Conservation (phyloP, 2,888 invertebrate species). For the Charanyca ferruginea region DNA sequence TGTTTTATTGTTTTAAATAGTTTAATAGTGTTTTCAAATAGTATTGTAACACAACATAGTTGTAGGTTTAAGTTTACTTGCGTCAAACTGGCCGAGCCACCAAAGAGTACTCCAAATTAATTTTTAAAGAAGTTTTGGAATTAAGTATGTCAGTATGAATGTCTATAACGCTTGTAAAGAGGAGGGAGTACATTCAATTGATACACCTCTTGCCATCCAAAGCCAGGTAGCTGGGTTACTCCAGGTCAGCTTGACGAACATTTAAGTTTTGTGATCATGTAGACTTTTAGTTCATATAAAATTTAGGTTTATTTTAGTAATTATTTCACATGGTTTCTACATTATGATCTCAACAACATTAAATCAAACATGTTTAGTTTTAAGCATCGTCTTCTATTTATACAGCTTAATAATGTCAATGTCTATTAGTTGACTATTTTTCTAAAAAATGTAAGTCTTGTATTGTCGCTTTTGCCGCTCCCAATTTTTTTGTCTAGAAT, state of each 20-base stretch:
- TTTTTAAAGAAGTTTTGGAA: too few relatives aligned
- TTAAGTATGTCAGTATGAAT: background rate
- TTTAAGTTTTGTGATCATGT: constrained; percentile 41
- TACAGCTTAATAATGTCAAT: constrained; percentile 9
- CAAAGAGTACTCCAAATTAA: background rate
- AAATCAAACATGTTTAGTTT: constrained; percentile 51
- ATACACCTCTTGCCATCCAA: too few relatives aligned
- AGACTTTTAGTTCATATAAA: constrained; percentile 28
- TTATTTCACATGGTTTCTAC: constrained; percentile 41
- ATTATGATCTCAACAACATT: constrained; percentile 50
- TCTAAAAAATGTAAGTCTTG: constrained; percentile 6
- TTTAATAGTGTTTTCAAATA: constrained; percentile 16
- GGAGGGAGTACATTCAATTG: too few relatives aligned
- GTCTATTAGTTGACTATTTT: constrained; percentile 19
- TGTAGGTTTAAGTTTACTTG: constrained; percentile 6
- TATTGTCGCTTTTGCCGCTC: background rate
- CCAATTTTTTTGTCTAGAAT: background rate
- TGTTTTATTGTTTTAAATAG: constrained; percentile 27
- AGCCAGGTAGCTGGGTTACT: too few relatives aligned
- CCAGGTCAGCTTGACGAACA: background rate
- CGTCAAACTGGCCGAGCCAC: background rate
- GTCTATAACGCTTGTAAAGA: too few relatives aligned
- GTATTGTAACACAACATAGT: constrained; percentile 25
- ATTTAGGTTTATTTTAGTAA: constrained; percentile 18
- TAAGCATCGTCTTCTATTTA: constrained; percentile 24